Evolutionary conservation across 2,113 vertebrate genomes (phyloP).

Genomic region (Phylloscopus trochilus): DNA sequence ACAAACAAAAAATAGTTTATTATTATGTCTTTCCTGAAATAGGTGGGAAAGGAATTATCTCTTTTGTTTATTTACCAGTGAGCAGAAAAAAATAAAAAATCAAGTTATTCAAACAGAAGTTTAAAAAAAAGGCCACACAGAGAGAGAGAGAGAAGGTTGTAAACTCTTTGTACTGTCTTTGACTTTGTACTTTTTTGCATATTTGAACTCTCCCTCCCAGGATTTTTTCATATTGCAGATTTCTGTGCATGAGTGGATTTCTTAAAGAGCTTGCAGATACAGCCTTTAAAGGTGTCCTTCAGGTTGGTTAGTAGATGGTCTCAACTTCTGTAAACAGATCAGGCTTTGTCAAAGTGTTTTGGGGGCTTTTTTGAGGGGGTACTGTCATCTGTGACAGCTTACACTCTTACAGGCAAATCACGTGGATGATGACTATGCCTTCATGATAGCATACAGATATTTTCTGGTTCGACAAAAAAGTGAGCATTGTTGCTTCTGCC

Average conservation of each 20-base stretch:
- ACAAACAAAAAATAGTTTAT: background rate
- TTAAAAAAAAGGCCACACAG: background rate
- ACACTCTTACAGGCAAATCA: background rate
- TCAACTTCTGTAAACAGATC: background rate
- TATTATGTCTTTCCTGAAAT: background rate
- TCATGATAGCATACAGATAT: background rate
- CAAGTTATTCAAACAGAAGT: background rate
- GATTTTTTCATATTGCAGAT: constrained; percentile 17
- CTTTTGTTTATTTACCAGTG: background rate
- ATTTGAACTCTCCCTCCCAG: constrained; percentile 53
- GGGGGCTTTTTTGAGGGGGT: background rate
- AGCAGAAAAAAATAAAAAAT: background rate
- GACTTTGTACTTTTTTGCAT: constrained; percentile 46
- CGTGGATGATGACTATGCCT: background rate
- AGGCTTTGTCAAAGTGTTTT: background rate
- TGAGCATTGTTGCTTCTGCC: background rate
- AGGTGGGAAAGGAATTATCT: background rate
- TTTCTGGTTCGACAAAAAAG: background rate
- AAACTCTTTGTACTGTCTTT: constrained; percentile 42
- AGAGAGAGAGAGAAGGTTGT: background rate
- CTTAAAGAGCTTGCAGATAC: constrained; percentile 10
- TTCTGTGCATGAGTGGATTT: constrained; percentile 30
- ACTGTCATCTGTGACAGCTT: background rate
- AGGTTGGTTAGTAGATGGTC: background rate
- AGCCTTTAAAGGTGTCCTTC: constrained; percentile 41